Base-by-base conservation (phyloP, 2,888 invertebrate species). In the Caenorhabditis angaria region DNA sequence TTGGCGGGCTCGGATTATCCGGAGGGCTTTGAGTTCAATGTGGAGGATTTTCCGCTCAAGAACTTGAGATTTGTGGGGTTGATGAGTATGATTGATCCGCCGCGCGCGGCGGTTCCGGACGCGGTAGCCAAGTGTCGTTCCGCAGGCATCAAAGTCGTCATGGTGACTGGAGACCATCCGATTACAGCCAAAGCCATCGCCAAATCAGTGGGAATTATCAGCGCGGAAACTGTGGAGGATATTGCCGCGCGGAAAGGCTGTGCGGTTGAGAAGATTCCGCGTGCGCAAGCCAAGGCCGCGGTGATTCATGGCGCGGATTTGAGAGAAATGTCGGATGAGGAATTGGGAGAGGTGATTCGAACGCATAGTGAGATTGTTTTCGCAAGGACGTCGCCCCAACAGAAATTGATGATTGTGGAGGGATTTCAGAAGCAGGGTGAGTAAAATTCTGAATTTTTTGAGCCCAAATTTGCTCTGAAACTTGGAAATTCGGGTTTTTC, bases 1-100 rank as follows among this genome's bases (percentile, higher is more conserved):
- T 91, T 99, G 85, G 95, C 96, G 65, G 91, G 92, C 54, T 94
- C 94, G 89, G 93, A 95, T 89, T 99, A 93, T 89, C 95, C 95
- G 41, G 91, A 92, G 80, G 94, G 94, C 77, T 97, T 91, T 90
- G 92, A 93, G 88, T 99, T 95, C 91, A 94, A 96, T 90, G 91
- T 86, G 29, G 88, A 89, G 64, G 86, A 80, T 78, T 80, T 80
- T 78, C 80, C 80, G 48, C 58, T 80, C 22, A 78, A 76, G 58
- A 93, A 93, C 87, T 92, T 96, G 61, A 82, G 88, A 54, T 89
- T 89, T 78, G 84, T 89, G 41, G 88, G 89, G 58, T 83, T 89
- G 27, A 88, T 89, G 77, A 88, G 88, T 53, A 88, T 89, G 88
- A 89, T 89, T 73, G 89, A 89, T 78, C 88, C 88, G 54, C 88